phyloP scores from a whole-genome alignment of 1,140 invertebrate species.

The Uloborus diversus region DNA sequence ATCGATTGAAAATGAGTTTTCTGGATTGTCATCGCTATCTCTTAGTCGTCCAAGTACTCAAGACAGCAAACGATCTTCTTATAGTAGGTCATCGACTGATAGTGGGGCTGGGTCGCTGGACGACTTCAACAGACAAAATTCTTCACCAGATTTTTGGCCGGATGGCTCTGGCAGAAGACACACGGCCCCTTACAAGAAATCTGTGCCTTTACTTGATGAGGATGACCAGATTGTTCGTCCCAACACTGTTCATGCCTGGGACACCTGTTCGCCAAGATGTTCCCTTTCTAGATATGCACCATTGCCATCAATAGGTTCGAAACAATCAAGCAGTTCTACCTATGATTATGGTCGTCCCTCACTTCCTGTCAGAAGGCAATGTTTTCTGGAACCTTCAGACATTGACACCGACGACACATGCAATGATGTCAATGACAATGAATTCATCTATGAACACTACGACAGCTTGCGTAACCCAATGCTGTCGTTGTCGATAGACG shows the following conservation, averaged over 20 bases:
- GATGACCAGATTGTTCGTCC: not conserved
- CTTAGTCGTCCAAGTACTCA: conserved; percentile 15
- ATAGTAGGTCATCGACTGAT: conserved; percentile 37
- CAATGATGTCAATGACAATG: conserved; percentile 15
- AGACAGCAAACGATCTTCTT: conserved; percentile 31
- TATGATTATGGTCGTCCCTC: not conserved
- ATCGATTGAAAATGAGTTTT: not conserved
- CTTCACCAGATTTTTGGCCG: conserved; percentile 39
- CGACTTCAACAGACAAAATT: conserved; percentile 25
- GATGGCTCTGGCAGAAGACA: conserved; percentile 8
- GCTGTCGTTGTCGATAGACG: conserved; percentile 26
- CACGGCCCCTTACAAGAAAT: conserved; percentile 35
- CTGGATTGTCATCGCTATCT: conserved; percentile 8
- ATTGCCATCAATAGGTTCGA: conserved; percentile 27
- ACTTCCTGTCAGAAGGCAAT: conserved; percentile 20
- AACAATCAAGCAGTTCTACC: not conserved
- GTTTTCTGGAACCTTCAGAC: conserved; percentile 38
- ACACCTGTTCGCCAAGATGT: conserved; percentile 18
- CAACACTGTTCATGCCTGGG: conserved; percentile 44
- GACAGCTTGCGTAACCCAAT: not conserved
- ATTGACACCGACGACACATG: not conserved
- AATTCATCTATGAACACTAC: not conserved
- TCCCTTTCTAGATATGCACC: conserved; percentile 36
- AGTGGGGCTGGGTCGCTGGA: conserved; percentile 45
- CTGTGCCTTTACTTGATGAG: not conserved